Evolutionary conservation across 2,797 vertebrate genomes (phyloP).

Genomic region (Zonotrichia albicollis): DNA sequence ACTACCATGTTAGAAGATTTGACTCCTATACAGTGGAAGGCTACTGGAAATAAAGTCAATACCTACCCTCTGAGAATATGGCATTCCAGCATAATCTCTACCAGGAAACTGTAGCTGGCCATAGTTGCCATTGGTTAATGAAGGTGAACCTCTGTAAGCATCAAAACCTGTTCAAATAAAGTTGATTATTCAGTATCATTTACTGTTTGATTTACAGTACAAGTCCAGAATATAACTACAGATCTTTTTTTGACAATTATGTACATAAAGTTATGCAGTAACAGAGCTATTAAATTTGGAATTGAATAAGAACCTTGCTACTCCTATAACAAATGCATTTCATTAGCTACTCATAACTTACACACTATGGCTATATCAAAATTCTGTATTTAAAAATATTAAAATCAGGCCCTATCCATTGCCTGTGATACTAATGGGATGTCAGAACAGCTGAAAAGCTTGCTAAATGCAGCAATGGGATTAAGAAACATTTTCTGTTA

Average conservation of each 20-base stretch:
- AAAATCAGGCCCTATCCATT: not conserved
- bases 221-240: not conserved
- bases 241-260: not conserved
- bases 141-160: constrained; percentile 72
- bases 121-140: constrained; percentile 80
- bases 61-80: constrained; percentile 85
- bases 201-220: not conserved
- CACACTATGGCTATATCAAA: not conserved
- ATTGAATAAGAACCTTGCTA: not conserved
- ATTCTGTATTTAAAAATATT: not conserved
- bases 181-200: not conserved
- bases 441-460: not conserved
- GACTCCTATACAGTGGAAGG: not conserved
- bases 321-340: not conserved
- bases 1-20: not conserved
- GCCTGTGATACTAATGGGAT: not conserved
- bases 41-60: not conserved
- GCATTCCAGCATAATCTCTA: constrained; percentile 80
- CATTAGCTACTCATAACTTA: not conserved
- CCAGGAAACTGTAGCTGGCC: constrained; percentile 77
- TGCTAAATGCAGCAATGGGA: not conserved
- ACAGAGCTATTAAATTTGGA: not conserved
- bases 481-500: not conserved
- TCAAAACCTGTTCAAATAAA: constrained; percentile 74
- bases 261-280: not conserved